A percentile compares a stretch with the other conserved stretches of the same genome.
These are phyloP conservation scores for Myiothlypis coronata DNA, from an alignment of 2,797 vertebrate genomes.

Conservation along the genomic window DNA sequence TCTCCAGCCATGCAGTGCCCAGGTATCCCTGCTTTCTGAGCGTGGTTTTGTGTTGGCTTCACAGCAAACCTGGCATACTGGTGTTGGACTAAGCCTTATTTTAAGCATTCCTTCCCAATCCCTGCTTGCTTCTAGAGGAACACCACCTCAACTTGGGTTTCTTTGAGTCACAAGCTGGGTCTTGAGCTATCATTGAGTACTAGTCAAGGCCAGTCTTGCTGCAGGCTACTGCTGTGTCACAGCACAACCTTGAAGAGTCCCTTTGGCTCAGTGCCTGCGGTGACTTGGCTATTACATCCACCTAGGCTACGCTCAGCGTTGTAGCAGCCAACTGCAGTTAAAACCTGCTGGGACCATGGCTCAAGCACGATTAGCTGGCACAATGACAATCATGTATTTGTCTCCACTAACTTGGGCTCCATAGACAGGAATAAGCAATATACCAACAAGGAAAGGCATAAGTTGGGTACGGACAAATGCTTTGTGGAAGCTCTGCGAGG, in stretches of 20 bases:
- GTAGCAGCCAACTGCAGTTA: slow-evolving; percentile 46
- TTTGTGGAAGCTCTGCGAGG: not conserved
- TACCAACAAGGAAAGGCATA: not conserved
- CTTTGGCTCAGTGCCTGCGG: not conserved
- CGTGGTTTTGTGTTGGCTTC: not conserved
- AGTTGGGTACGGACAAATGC: not conserved
- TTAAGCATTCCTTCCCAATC: not conserved
- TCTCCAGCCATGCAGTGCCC: not conserved
- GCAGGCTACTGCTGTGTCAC: not conserved
- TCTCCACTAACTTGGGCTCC: not conserved
- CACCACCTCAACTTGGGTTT: not conserved
- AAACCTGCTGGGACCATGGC: slow-evolving; percentile 33
- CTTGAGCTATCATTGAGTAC: fast-evolving
- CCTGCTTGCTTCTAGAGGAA: not conserved
- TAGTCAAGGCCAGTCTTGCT: not conserved
- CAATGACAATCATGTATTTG: not conserved
- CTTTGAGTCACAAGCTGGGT: not conserved
- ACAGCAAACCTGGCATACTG: not conserved
- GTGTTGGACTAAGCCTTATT: not conserved
- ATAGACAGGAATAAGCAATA: not conserved
- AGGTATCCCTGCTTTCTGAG: not conserved
- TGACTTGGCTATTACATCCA: slow-evolving; percentile 13
- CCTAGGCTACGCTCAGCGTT: not conserved
- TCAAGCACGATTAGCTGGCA: slow-evolving; percentile 17
- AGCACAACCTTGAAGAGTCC: not conserved